phyloP scores from a whole-genome alignment of 1,140 invertebrate genomes.

The Drosophila oshimai region DNA sequence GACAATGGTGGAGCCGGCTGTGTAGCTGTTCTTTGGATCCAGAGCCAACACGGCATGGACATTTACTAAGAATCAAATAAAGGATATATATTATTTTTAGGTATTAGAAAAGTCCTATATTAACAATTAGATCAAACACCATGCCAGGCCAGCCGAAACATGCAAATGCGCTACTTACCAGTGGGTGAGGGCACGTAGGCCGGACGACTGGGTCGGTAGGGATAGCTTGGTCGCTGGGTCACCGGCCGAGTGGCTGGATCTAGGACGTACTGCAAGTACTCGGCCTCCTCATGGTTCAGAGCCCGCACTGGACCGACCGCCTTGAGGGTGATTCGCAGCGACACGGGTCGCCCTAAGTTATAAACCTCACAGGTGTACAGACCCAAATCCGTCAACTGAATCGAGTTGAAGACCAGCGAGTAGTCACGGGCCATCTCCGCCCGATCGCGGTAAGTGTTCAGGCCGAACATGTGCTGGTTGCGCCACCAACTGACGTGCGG shows the following conservation, averaged over 20 bases:
- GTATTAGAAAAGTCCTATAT: not conserved
- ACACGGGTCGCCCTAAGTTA: conserved; percentile 90
- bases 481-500: conserved; percentile 94
- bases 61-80: conserved; percentile 83
- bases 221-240: conserved; percentile 75
- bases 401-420: conserved; percentile 88
- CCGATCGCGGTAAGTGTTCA: conserved; percentile 87
- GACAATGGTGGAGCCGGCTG: conserved; percentile 86
- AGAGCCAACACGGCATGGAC: conserved; percentile 85
- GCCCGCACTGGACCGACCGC: conserved; percentile 86
- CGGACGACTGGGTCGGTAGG: conserved; percentile 82
- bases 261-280: conserved; percentile 85
- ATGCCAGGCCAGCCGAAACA: conserved; percentile 22
- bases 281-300: conserved; percentile 83
- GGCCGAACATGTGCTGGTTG: conserved; percentile 88
- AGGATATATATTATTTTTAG: no score
- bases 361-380: conserved; percentile 94
- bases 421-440: conserved; percentile 90
- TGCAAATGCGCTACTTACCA: conserved; percentile 61
- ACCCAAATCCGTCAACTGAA: conserved; percentile 89
- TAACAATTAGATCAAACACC: conserved; percentile 9
- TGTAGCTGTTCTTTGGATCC: conserved; percentile 84
- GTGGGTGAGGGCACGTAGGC: conserved; percentile 55
- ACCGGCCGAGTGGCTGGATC: conserved; percentile 82
- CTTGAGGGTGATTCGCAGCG: conserved; percentile 88